Evolutionary conservation across 1,140 invertebrate genomes (phyloP).

Genomic region (Cylas formicarius): DNA sequence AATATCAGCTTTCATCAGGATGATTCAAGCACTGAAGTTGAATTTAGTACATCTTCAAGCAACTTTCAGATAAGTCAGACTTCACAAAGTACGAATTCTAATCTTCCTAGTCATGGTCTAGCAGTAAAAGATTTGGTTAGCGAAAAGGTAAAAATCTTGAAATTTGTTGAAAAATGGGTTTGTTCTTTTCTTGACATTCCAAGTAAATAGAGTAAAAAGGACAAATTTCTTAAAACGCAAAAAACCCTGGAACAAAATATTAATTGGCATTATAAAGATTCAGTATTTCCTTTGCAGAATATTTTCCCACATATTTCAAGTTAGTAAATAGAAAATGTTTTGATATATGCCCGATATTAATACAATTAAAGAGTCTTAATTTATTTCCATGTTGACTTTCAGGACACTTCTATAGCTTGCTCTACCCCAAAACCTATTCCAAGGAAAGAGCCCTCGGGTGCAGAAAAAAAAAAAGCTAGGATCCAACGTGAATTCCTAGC

Average conservation of each 20-base stretch:
- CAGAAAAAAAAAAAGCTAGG: conserved; percentile 49
- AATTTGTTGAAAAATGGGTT: background rate
- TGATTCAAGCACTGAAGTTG: conserved; percentile 17
- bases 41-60: conserved; percentile 16
- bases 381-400: no score
- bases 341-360: no score
- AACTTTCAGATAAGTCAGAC: conserved; percentile 16
- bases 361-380: no score
- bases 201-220: no score
- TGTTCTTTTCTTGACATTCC: background rate
- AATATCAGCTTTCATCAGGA: conserved; percentile 20
- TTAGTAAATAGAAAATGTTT: no score
- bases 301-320: background rate
- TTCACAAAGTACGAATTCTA: conserved; percentile 13
- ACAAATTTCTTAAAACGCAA: no score
- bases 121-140: background rate
- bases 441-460: conserved; percentile 30
- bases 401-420: conserved; percentile 54
- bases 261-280: no score
- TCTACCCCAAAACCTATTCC: conserved; percentile 50
- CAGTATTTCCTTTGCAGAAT: background rate
- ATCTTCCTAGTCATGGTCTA: conserved; percentile 3
- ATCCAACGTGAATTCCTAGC: conserved; percentile 47
- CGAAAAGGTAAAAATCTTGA: conserved; percentile 11
- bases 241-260: background rate